Conservation (phyloP, 2,888 invertebrate species). For the Drosophila barbarae region DNA sequence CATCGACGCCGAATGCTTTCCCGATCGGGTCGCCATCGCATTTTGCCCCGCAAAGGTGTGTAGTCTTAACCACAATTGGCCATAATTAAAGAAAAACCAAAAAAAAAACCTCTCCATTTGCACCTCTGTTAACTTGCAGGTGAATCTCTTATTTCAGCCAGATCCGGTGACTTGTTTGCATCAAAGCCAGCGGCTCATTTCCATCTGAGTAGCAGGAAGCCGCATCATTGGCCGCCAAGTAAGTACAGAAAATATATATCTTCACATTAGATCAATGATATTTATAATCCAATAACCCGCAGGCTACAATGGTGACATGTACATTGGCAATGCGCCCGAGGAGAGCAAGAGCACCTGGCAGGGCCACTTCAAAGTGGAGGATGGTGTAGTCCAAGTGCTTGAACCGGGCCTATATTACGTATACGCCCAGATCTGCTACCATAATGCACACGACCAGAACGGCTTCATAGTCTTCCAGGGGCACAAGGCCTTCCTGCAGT, state of each 20-base stretch:
- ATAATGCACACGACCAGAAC: slow-evolving; percentile 88
- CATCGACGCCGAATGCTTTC: slow-evolving; percentile 24
- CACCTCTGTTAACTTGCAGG: slow-evolving; percentile 67
- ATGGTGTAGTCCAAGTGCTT: slow-evolving; percentile 85
- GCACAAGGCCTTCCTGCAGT: slow-evolving; percentile 85
- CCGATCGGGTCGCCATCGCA: slow-evolving; percentile 47
- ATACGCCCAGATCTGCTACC: slow-evolving; percentile 89
- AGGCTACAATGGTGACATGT: slow-evolving; percentile 77
- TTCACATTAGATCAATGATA: neutral
- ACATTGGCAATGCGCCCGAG: slow-evolving; percentile 81
- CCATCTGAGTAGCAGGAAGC: slow-evolving; percentile 71
- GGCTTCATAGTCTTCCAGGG: slow-evolving; percentile 87
- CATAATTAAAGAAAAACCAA: slow-evolving; percentile 18
- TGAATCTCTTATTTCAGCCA: slow-evolving; percentile 76
- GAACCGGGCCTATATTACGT: slow-evolving; percentile 88
- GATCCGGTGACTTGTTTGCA: slow-evolving; percentile 47
- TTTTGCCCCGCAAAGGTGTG: slow-evolving; percentile 60
- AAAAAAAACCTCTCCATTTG: slow-evolving; percentile 24
- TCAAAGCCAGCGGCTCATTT: slow-evolving; percentile 73
- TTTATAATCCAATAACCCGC: neutral
- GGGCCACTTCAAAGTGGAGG: slow-evolving; percentile 82
- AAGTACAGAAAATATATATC: slow-evolving; percentile 5
- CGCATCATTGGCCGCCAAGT: slow-evolving; percentile 61
- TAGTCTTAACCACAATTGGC: slow-evolving; percentile 50
- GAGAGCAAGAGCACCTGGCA: slow-evolving; percentile 81